Conservation (phyloP, 2,797 vertebrate species). For the Gambusia yucatana region DNA sequence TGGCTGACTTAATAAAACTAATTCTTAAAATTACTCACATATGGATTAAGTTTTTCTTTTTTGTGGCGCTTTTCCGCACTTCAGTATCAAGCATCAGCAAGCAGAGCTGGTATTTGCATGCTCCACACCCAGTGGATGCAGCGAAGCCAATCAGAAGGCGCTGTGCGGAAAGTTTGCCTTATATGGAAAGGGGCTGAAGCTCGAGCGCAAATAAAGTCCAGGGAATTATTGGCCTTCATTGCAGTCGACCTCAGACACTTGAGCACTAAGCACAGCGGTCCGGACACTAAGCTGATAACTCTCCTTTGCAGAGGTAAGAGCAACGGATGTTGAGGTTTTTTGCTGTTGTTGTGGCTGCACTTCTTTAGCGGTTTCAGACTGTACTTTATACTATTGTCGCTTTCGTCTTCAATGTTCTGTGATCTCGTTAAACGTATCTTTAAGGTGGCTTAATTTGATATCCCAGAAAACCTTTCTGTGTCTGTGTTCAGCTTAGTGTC, state of each 20-base stretch:
- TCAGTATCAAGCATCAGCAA: constrained; percentile 22
- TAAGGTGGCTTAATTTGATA: background rate
- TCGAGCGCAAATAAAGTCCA: constrained; percentile 81
- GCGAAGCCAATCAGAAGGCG: constrained; percentile 83
- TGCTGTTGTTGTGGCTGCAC: accelerated
- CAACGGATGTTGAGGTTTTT: background rate
- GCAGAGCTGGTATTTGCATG: constrained; percentile 66
- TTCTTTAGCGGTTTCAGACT: background rate
- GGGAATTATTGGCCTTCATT: constrained; percentile 33
- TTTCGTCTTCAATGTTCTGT: background rate
- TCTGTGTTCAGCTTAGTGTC: background rate
- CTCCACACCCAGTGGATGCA: constrained; percentile 79
- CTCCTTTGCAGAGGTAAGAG: constrained; percentile 75
- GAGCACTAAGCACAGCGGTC: constrained; percentile 3
- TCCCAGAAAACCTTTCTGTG: background rate
- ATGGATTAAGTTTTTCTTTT: constrained; percentile 11
- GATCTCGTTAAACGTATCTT: background rate
- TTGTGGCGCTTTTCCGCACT: constrained; percentile 3
- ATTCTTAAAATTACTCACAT: constrained; percentile 10
- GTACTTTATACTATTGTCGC: background rate
- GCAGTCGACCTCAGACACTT: constrained; percentile 59
- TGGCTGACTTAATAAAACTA: background rate
- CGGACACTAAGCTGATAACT: constrained; percentile 37
- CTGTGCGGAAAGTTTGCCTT: constrained; percentile 92
- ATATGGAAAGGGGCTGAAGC: constrained; percentile 91